Conservation (phyloP, 2,797 vertebrate species). For the Pipistrellus pygmaeus region DNA sequence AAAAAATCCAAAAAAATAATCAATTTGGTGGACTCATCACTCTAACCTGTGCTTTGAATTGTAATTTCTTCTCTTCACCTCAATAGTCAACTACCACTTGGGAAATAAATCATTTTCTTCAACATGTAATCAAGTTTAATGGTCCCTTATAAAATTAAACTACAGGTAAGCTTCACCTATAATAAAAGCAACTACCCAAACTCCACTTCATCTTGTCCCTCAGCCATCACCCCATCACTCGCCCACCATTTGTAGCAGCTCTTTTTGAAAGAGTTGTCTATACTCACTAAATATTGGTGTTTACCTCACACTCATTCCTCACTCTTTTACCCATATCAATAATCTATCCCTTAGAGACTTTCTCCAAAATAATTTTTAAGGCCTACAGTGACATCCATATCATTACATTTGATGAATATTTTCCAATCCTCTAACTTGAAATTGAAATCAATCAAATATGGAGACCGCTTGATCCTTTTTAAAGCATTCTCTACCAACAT, state of each 20-base stretch:
- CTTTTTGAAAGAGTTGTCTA: not conserved
- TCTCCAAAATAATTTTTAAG: not conserved
- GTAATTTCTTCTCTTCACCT: not conserved
- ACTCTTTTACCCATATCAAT: not conserved
- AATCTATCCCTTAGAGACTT: not conserved
- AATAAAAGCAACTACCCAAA: not conserved
- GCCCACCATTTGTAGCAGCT: not conserved
- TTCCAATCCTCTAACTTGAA: not conserved
- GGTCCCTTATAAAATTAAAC: not conserved
- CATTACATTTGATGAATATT: not conserved
- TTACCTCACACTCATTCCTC: not conserved
- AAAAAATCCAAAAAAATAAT: not conserved
- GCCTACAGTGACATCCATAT: not conserved
- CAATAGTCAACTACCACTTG: not conserved
- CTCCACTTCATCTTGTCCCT: not conserved
- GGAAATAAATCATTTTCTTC: not conserved
- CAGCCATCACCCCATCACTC: accelerated
- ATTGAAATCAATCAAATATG: not conserved
- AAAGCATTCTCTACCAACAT: not conserved
- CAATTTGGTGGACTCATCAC: not conserved
- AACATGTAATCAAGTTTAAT: not conserved
- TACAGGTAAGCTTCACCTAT: not conserved
- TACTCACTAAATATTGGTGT: not conserved
- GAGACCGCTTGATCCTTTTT: not conserved
- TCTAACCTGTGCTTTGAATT: not conserved